Evolutionary conservation across 2,797 vertebrate genomes (phyloP).

Genomic region (Lycodopsis pacificus): DNA sequence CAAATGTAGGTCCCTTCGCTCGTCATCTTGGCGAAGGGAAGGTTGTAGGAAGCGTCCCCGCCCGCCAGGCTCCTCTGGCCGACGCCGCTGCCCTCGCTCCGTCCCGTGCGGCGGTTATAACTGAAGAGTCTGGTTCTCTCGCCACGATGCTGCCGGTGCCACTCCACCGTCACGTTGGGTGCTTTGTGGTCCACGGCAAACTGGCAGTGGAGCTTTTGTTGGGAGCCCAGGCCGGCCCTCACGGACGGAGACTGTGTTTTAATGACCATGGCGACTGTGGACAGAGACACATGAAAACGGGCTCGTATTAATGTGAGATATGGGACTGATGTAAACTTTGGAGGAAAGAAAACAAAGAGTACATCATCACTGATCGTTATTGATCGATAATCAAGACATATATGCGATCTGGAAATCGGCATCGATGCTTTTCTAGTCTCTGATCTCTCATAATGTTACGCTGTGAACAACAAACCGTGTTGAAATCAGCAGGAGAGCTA

Average conservation of each 20-base stretch:
- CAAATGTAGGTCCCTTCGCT: conserved; percentile 81
- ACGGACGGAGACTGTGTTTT: conserved; percentile 75
- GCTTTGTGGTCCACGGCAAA: conserved; percentile 79
- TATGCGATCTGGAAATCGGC: too few relatives aligned
- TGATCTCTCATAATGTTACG: too few relatives aligned
- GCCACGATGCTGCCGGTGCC: conserved; percentile 69
- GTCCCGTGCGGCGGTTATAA: conserved; percentile 55
- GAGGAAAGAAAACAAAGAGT: too few relatives aligned
- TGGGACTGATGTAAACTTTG: background rate
- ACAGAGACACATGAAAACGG: background rate
- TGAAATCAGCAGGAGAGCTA: too few relatives aligned
- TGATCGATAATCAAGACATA: too few relatives aligned
- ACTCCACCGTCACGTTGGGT: conserved; percentile 63
- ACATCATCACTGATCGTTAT: too few relatives aligned
- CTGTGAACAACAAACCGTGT: too few relatives aligned
- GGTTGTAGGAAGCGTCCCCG: conserved; percentile 79
- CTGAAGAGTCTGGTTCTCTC: conserved; percentile 67
- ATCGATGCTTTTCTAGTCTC: too few relatives aligned
- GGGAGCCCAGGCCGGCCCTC: conserved; percentile 62
- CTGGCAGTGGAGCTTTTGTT: conserved; percentile 81
- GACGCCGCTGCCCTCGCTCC: conserved; percentile 60
- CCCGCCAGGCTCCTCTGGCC: conserved; percentile 53
- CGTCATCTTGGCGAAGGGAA: conserved; percentile 61
- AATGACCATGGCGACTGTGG: conserved; percentile 78
- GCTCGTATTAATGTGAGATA: background rate